A percentile compares a stretch with the other conserved stretches of the same genome.
These are phyloP conservation scores for Ranitomeya imitator DNA, from an alignment of 2,113 vertebrate genomes.

Conservation along the genomic window DNA sequence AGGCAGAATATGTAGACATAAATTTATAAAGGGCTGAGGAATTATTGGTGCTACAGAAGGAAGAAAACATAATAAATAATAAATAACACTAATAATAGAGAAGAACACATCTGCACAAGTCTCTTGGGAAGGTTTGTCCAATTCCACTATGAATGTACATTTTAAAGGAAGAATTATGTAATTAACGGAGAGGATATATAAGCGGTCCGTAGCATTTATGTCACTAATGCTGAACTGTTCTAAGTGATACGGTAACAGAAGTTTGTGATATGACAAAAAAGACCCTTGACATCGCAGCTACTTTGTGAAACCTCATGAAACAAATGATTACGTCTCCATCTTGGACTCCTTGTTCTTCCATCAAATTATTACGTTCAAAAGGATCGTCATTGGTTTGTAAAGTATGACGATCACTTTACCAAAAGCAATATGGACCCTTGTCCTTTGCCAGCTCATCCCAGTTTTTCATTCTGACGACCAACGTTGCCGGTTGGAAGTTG, in stretches of 20 bases:
- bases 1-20: too few relatives aligned
- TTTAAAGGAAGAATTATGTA: neutral
- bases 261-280: neutral
- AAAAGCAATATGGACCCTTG: neutral
- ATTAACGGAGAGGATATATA: neutral
- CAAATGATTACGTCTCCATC: neutral
- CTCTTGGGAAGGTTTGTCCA: neutral
- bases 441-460: neutral
- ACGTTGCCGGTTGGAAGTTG: neutral
- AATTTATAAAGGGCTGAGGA: too few relatives aligned
- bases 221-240: neutral
- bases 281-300: neutral
- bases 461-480: neutral
- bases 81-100: neutral
- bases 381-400: neutral
- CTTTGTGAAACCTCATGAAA: neutral
- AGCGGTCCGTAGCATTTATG: neutral
- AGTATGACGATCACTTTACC: neutral
- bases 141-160: neutral
- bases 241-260: neutral
- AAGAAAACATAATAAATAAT: too few relatives aligned
- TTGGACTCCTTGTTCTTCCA: neutral
- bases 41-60: too few relatives aligned
- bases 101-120: neutral
- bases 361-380: neutral